Percentiles rank a stretch among this genome's conserved stretches.
Conservation (phyloP, 2,797 vertebrate genomes). For the Gymnoscopelus braueri region DNA sequence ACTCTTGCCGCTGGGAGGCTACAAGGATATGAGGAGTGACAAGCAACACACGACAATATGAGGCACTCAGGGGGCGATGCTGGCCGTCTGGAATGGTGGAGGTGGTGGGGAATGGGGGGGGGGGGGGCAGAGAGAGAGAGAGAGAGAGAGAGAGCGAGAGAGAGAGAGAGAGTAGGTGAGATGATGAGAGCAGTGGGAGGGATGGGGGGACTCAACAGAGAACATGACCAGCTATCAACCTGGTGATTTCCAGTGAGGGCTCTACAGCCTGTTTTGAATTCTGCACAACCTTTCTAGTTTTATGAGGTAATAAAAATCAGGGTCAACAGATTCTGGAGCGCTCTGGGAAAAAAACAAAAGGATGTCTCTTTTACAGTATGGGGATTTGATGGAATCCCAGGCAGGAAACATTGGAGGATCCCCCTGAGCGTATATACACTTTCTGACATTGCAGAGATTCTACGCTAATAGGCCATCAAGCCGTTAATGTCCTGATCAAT, state of each 20-base stretch:
- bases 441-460: slow-evolving; percentile 9
- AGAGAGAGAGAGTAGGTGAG: neutral
- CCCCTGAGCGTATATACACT: slow-evolving; percentile 6
- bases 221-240: slow-evolving; percentile 26
- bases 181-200: too few species aligned
- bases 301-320: slow-evolving; percentile 53
- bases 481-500: slow-evolving; percentile 33
- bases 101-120: neutral
- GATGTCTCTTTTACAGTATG: slow-evolving; percentile 41
- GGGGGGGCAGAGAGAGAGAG: neutral
- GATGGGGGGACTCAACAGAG: neutral
- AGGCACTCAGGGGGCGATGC: neutral
- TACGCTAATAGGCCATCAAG: slow-evolving; percentile 21
- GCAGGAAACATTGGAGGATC: slow-evolving; percentile 4
- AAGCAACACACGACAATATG: slow-evolving; percentile 40
- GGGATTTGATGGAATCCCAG: slow-evolving; percentile 38
- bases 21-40: slow-evolving; percentile 38
- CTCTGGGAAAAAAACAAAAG: slow-evolving; percentile 25
- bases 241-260: slow-evolving; percentile 16
- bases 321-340: slow-evolving; percentile 18
- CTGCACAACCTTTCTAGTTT: slow-evolving; percentile 51
- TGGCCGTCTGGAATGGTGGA: slow-evolving; percentile 9
- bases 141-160: neutral
- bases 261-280: slow-evolving; percentile 48
- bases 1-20: slow-evolving; percentile 15